Conservation (phyloP, 2,797 vertebrate genomes). For the Telmatherina bonti region DNA sequence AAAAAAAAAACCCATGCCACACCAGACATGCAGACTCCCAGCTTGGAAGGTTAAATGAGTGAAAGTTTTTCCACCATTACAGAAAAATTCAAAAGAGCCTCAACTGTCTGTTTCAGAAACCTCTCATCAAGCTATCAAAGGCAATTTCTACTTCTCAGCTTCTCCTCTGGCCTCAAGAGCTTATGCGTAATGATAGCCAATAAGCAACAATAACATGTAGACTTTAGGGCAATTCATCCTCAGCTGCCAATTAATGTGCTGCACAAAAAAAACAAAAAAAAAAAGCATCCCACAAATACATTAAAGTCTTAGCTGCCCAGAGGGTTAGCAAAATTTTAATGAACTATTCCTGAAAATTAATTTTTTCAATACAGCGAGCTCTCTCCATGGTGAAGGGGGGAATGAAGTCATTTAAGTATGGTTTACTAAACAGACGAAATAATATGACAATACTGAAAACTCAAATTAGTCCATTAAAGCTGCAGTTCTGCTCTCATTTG, state of each 20-base stretch:
- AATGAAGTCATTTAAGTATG: not conserved
- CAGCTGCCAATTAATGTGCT: constrained; percentile 2
- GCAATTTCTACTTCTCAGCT: constrained; percentile 6
- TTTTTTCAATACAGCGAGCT: not conserved
- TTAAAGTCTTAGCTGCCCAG: not conserved
- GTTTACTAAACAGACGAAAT: not conserved
- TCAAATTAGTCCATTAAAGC: not conserved
- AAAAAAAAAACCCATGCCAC: constrained; percentile 54
- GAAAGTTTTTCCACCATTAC: constrained; percentile 33
- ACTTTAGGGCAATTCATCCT: constrained; percentile 6
- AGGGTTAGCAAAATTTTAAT: constrained; percentile 10
- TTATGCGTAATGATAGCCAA: not conserved
- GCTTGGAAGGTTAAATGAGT: constrained; percentile 1
- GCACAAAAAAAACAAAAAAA: not conserved
- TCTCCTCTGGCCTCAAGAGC: not conserved
- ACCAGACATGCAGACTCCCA: constrained; percentile 44
- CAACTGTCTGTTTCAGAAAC: constrained; percentile 25
- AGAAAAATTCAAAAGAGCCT: constrained; percentile 4
- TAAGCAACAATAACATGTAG: constrained; percentile 1
- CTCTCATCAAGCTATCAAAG: constrained; percentile 31
- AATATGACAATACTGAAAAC: not conserved
- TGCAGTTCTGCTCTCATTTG: not conserved
- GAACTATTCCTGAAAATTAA: constrained; percentile 10
- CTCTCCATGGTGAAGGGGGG: not conserved
- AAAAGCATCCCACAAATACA: not conserved